phyloP scores from a whole-genome alignment of 1,140 invertebrate species.

The Papilio polyxenes region DNA sequence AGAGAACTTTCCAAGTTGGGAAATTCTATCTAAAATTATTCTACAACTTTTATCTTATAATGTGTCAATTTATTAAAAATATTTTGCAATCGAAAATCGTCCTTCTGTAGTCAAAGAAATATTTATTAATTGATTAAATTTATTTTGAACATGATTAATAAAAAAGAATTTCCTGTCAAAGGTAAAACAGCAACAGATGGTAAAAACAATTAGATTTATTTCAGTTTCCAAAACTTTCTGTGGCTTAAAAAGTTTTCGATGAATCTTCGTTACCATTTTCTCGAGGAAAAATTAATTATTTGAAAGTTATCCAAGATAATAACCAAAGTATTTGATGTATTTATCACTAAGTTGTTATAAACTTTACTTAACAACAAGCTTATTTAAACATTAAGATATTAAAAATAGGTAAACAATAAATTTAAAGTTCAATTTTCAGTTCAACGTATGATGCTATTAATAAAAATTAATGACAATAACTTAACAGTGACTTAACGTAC shows the following conservation, averaged over 20 bases:
- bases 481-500: slow-evolving; percentile 14
- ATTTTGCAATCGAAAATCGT: neutral
- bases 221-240: neutral
- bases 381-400: neutral
- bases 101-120: neutral
- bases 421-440: neutral
- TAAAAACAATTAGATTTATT: neutral
- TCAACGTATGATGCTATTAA: slow-evolving; percentile 11
- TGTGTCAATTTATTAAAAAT: slow-evolving; percentile 3
- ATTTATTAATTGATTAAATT: neutral
- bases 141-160: neutral
- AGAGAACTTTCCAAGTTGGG: slow-evolving; percentile 9
- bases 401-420: neutral
- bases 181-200: neutral
- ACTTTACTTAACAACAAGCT: neutral
- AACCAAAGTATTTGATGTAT: neutral
- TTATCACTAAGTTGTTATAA: neutral
- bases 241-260: neutral
- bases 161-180: too few relatives aligned
- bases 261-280: neutral
- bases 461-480: slow-evolving; percentile 28
- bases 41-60: slow-evolving; percentile 7
- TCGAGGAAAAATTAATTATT: neutral
- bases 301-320: neutral
- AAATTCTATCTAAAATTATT: slow-evolving; percentile 17